phyloP scores from a whole-genome alignment of 2,113 vertebrate genomes.

The Brachyhypopomus occidentalis region DNA sequence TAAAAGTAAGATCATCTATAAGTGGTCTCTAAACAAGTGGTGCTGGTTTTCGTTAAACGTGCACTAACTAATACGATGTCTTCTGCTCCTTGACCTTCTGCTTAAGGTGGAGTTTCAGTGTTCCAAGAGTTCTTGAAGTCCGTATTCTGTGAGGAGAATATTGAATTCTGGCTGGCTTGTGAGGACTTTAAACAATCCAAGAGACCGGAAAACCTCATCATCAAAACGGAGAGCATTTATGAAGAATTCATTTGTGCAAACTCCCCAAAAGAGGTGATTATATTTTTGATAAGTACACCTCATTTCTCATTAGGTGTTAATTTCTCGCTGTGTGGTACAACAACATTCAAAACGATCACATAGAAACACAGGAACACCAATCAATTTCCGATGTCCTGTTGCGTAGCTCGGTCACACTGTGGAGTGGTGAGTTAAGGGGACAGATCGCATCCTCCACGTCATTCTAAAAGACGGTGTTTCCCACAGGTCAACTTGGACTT shows the following conservation, averaged over 20 bases:
- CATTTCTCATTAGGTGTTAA: no score
- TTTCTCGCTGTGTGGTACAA: not conserved
- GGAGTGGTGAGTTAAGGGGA: no score
- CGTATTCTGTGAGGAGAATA: conserved; percentile 70
- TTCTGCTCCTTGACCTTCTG: not conserved
- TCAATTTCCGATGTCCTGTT: no score
- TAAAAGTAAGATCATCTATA: conserved; percentile 78
- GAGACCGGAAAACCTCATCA: conserved; percentile 37
- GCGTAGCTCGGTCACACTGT: no score
- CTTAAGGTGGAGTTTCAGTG: conserved; percentile 57
- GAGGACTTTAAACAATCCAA: conserved; percentile 60
- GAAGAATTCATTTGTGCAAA: conserved; percentile 61
- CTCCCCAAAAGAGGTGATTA: conserved; percentile 63
- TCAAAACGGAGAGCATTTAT: conserved; percentile 61
- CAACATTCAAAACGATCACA: not conserved
- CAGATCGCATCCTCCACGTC: no score
- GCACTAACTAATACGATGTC: not conserved
- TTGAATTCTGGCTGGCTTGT: conserved; percentile 70
- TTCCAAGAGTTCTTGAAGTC: conserved; percentile 66
- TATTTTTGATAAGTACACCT: no score
- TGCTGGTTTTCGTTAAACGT: not conserved
- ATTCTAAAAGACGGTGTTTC: not conserved
- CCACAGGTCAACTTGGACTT: conserved; percentile 81
- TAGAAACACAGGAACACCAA: no score
- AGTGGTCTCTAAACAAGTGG: conserved; percentile 33